phyloP scores from a whole-genome alignment of 1,140 invertebrate species.

The Sminthurides bifidus region DNA sequence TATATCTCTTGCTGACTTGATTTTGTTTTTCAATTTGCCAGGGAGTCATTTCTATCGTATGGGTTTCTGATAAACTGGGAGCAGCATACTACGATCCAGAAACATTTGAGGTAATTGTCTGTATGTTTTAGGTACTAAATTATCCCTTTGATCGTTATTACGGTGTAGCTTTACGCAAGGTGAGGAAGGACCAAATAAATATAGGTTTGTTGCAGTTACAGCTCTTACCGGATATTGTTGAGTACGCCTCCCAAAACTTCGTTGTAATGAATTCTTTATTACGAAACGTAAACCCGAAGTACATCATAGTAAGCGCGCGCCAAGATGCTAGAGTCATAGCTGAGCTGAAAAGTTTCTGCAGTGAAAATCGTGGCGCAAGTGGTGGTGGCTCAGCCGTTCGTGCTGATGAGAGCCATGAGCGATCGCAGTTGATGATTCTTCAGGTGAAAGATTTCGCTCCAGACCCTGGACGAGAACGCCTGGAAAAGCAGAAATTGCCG shows the following conservation, averaged over 20 bases:
- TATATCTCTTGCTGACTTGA: too few relatives aligned
- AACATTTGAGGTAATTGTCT: constrained; percentile 43
- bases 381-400: neutral
- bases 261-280: constrained; percentile 46
- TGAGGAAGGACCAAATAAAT: too few relatives aligned
- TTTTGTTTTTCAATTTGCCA: constrained; percentile 14
- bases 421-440: constrained; percentile 41
- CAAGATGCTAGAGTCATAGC: constrained; percentile 17
- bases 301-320: constrained; percentile 10
- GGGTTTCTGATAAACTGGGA: constrained; percentile 42
- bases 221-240: constrained; percentile 49
- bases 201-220: constrained; percentile 40
- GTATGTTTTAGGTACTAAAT: constrained; percentile 8
- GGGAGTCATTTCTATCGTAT: constrained; percentile 30
- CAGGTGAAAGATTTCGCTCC: constrained; percentile 47
- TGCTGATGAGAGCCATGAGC: constrained; percentile 21
- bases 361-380: neutral
- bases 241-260: constrained; percentile 47
- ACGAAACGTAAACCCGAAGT: constrained; percentile 50
- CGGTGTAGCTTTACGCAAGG: constrained; percentile 27
- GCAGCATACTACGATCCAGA: constrained; percentile 56
- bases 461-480: constrained; percentile 49
- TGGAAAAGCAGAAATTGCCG: constrained; percentile 48
- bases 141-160: constrained; percentile 24
- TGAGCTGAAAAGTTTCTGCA: constrained; percentile 6